phyloP scores from a whole-genome alignment of 1,140 invertebrate genomes.

The Gryllus bimaculatus region DNA sequence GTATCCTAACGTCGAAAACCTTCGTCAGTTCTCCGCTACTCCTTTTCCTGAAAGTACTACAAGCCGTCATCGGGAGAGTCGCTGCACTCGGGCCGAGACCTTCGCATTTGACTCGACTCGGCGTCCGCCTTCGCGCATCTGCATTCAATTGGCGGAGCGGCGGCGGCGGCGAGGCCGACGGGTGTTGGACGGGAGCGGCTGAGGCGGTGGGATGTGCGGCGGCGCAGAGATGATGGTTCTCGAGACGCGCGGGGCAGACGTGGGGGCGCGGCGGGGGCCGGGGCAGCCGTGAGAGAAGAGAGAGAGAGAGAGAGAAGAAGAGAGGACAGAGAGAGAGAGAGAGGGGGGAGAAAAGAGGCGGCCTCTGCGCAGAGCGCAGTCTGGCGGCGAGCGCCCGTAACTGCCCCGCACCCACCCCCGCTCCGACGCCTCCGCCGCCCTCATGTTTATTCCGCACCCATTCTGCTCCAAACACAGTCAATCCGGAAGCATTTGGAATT shows the following conservation, averaged over 20 bases:
- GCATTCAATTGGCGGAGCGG: background rate
- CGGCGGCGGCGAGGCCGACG: no score
- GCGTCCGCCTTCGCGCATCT: background rate
- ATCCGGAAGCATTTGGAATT: constrained; percentile 4
- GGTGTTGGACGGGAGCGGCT: background rate
- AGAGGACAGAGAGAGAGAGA: no score
- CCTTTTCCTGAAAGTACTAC: background rate
- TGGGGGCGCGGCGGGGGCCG: background rate
- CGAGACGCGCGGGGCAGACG: background rate
- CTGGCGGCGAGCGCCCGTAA: background rate
- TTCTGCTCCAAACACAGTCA: constrained; percentile 3
- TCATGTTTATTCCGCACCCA: background rate
- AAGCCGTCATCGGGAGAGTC: background rate
- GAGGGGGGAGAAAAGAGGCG: background rate
- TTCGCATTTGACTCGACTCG: background rate
- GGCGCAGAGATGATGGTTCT: background rate
- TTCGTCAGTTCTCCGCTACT: background rate
- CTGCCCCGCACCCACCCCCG: no score
- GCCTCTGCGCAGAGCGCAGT: background rate
- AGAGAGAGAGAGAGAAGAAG: no score
- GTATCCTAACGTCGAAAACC: background rate
- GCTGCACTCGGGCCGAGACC: background rate
- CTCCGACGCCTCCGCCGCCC: no score
- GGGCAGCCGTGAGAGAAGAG: background rate
- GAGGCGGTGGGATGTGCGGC: no score